Evolutionary conservation across 2,113 vertebrate genomes (phyloP).

Genomic region (Paracanthobrama guichenoti): DNA sequence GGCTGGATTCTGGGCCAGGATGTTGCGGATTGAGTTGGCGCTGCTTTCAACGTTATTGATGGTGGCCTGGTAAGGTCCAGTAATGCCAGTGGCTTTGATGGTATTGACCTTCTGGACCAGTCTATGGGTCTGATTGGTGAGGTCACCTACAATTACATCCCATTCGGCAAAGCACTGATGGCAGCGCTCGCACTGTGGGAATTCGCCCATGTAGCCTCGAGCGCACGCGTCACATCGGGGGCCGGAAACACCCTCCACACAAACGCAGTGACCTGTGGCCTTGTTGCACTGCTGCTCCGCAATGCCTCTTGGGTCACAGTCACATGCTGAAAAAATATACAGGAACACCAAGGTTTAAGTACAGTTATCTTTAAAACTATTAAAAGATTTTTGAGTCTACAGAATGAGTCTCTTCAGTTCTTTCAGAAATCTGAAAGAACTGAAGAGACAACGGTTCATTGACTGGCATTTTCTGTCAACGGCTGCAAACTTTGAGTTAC

Average conservation of each 20-base stretch:
- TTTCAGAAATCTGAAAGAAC: neutral
- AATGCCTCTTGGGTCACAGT: constrained; percentile 87
- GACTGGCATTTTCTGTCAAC: neutral
- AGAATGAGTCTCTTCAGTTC: no score
- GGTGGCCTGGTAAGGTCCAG: constrained; percentile 84
- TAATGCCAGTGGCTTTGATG: constrained; percentile 85
- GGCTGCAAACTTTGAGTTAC: neutral
- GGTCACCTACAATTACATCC: constrained; percentile 81
- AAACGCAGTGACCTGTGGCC: constrained; percentile 83
- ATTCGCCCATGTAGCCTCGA: constrained; percentile 87
- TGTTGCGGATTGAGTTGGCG: constrained; percentile 75
- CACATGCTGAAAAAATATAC: constrained; percentile 80
- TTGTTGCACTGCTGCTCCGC: constrained; percentile 86
- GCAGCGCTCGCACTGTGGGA: constrained; percentile 87
- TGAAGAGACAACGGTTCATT: neutral
- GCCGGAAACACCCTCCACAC: constrained; percentile 85
- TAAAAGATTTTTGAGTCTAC: neutral
- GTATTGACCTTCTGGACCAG: constrained; percentile 87
- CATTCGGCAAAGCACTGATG: constrained; percentile 94
- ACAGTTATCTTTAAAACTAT: neutral
- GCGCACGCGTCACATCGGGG: constrained; percentile 85
- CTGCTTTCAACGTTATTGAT: constrained; percentile 83
- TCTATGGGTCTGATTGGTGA: constrained; percentile 88
- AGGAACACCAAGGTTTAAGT: neutral
- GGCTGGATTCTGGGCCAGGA: constrained; percentile 86